Evolutionary conservation across 2,888 invertebrate species (phyloP), one percentile per base, ranked within the genome.

Genomic region (Orthonychiurus folsomi): DNA sequence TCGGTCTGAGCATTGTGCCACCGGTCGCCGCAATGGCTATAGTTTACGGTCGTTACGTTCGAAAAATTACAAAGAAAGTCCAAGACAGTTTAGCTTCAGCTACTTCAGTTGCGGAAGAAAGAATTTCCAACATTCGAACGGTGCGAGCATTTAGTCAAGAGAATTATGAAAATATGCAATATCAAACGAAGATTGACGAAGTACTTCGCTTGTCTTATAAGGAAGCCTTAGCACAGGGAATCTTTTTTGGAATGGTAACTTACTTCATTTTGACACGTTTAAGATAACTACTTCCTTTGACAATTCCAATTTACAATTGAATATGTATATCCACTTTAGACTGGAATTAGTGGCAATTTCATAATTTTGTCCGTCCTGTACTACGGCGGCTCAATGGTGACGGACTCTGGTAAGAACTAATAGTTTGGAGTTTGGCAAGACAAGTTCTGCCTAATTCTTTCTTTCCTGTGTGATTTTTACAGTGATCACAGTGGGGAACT

Each of bases 121-220:
- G 88, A 73, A 88, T 94, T 69, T 85, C 89, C 15, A 95, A 93
- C 76, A 87, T 96, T 67, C 84, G 92, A 75, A 95, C 95, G 1
- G 95, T 97, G 0, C 88, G 94, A 78, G 86, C 89, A 26, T 94
- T 97, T 77, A 89, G 89, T 20, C 89, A 90, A 74, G 95, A 97
- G 77, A 75, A 80, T 9, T 82, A 82, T 63, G 97, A 97, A 79
- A 82, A 86, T 57, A 76, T 80, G 3, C 77, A 80, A 0, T 96
- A 93, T 75, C 80, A 81, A 47, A 75, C 77, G 0, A 84, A 85
- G 72, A 84, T 95, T 62, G 79, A 84, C 27, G 80, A 85, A 55
- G 84, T 95, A 23, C 78, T 96, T 61, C 75, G 81, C 50, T 79
- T 95, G 61, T 89, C 90, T 1, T 89, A 90, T 75, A 88, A 86